These are phyloP conservation scores for Hydropsyche tenuis DNA, from an alignment of 1,140 invertebrate species.

Conservation along the genomic window DNA sequence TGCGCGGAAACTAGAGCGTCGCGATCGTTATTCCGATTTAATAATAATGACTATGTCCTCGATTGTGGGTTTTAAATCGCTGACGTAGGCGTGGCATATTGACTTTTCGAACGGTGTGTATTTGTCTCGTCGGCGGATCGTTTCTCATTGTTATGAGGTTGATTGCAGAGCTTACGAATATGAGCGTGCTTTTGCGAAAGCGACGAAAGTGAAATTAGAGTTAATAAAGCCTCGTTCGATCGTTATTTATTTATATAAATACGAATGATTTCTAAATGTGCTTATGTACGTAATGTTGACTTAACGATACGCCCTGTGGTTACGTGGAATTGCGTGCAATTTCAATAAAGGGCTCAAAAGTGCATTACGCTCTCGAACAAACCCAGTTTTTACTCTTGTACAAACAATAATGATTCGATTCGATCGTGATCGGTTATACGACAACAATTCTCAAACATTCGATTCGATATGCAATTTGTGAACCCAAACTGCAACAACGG, in stretches of 20 bases:
- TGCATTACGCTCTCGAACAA: neutral
- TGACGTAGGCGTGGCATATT: neutral
- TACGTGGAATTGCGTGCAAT: slow-evolving; percentile 18
- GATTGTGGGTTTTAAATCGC: neutral
- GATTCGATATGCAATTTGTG: too few relatives aligned
- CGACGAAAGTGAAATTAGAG: too few relatives aligned
- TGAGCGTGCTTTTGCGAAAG: too few relatives aligned
- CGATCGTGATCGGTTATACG: neutral
- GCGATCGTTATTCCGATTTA: too few relatives aligned
- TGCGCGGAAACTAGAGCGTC: neutral
- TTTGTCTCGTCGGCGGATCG: too few relatives aligned
- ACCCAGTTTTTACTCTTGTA: neutral
- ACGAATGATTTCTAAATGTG: neutral
- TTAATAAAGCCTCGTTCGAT: too few relatives aligned
- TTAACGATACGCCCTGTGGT: neutral
- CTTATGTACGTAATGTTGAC: neutral
- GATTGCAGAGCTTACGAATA: too few relatives aligned
- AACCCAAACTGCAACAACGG: too few relatives aligned
- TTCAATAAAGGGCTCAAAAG: slow-evolving; percentile 12
- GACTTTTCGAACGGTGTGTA: too few relatives aligned
- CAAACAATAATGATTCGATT: slow-evolving; percentile 17
- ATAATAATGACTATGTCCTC: too few relatives aligned
- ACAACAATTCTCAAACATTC: neutral
- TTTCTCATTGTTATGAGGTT: too few relatives aligned
- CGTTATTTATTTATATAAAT: neutral